Conservation (phyloP, 2,888 invertebrate species). For the Zele albiditarsus region DNA sequence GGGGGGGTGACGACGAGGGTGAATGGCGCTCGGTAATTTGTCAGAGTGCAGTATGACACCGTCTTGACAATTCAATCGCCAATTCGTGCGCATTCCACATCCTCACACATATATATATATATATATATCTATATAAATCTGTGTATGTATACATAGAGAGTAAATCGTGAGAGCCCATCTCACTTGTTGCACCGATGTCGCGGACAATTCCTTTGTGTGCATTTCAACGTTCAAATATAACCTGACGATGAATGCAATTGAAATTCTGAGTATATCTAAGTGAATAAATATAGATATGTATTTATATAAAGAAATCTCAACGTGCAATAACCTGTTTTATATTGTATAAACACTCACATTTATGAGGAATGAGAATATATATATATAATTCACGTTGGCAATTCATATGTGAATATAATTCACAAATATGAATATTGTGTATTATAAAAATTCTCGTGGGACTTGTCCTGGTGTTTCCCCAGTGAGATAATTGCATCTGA, state of each 20-base stretch:
- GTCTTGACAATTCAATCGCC: conserved; percentile 30
- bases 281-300: not conserved
- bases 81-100: conserved; percentile 27
- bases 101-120: not conserved
- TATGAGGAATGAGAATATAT: too few species aligned
- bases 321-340: not conserved
- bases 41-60: not conserved
- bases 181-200: conserved; percentile 30
- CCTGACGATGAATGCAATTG: conserved; percentile 8
- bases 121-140: not conserved
- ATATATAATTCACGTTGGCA: too few species aligned
- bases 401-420: too few species aligned
- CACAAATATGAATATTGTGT: not conserved
- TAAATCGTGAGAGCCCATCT: conserved; percentile 13
- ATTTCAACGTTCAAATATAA: conserved; percentile 11
- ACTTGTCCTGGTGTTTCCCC: not conserved
- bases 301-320: not conserved
- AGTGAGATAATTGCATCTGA: conserved; percentile 11
- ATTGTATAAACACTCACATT: too few species aligned
- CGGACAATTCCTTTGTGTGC: conserved; percentile 20
- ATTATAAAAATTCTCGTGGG: conserved; percentile 8
- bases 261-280: not conserved
- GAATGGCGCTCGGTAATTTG: conserved; percentile 1
- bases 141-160: not conserved
- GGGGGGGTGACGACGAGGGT: not conserved